These are phyloP conservation scores for Atrichornis clamosus DNA, from an alignment of 2,113 vertebrate species.

Conservation along the genomic window DNA sequence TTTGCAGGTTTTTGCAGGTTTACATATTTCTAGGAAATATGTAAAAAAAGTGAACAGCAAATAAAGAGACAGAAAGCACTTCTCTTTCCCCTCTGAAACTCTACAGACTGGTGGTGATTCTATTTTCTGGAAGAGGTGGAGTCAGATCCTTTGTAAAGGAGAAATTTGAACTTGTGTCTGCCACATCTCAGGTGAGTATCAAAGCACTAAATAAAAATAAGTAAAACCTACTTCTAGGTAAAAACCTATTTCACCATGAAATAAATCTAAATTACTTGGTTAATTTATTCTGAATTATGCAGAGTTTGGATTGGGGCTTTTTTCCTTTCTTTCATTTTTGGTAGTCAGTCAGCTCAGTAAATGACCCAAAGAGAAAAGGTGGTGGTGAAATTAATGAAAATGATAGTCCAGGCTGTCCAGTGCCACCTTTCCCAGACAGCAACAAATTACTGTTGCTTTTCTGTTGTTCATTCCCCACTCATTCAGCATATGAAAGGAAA, in stretches of 20 bases:
- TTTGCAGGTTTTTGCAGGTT: not conserved
- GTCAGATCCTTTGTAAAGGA: not conserved
- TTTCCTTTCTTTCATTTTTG: not conserved
- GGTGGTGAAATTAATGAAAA: not conserved
- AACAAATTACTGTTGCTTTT: not conserved
- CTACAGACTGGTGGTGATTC: not conserved
- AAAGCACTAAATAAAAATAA: not conserved
- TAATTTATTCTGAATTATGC: not conserved
- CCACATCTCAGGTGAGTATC: not conserved
- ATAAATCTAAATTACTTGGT: not conserved
- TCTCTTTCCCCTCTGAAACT: not conserved
- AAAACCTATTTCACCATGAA: not conserved
- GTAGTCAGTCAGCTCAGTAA: not conserved
- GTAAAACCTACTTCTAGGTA: not conserved
- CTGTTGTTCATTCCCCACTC: not conserved
- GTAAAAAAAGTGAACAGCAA: not conserved
- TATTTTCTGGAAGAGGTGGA: not conserved
- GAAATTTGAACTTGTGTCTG: not conserved
- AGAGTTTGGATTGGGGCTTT: fast-evolving
- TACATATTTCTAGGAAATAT: not conserved
- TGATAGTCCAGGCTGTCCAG: not conserved
- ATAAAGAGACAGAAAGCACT: not conserved
- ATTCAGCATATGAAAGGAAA: not conserved
- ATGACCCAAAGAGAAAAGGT: not conserved
- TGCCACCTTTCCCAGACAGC: not conserved